These are phyloP conservation scores for Catharus fuscescens DNA, from an alignment of 2,113 vertebrate species.

Conservation along the genomic window DNA sequence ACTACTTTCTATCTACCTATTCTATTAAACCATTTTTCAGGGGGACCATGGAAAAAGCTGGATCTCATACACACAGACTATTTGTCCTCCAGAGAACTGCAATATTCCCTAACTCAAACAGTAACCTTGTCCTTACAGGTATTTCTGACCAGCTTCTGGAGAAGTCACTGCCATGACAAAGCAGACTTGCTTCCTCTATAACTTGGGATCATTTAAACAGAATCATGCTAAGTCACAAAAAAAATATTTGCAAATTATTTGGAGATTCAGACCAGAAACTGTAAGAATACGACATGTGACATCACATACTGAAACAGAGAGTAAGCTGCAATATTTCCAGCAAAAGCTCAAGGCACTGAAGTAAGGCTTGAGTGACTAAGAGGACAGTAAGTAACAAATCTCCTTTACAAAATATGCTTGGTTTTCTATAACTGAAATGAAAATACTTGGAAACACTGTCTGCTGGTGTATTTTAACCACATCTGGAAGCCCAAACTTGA, in stretches of 20 bases:
- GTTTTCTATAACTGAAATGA: background rate
- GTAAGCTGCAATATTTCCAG: background rate
- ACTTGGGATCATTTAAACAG: rapidly evolving
- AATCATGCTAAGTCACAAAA: background rate
- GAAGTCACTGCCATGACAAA: background rate
- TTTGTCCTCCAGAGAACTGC: background rate
- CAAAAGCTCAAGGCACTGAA: background rate
- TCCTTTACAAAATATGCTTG: background rate
- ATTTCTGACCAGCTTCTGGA: background rate
- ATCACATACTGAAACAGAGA: background rate
- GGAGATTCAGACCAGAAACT: background rate
- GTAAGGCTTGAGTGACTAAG: background rate
- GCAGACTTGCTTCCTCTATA: background rate
- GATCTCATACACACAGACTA: background rate
- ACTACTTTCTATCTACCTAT: background rate
- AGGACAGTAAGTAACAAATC: background rate
- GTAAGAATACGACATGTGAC: background rate
- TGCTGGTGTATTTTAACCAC: background rate
- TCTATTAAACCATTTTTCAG: background rate
- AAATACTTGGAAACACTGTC: background rate
- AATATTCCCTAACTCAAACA: background rate
- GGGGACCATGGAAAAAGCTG: background rate
- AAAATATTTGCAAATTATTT: background rate
- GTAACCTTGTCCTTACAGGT: background rate
- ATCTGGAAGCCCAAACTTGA: background rate